Base-by-base conservation (phyloP, 2,797 vertebrate genomes). In the Melanotaenia pygmaea region DNA sequence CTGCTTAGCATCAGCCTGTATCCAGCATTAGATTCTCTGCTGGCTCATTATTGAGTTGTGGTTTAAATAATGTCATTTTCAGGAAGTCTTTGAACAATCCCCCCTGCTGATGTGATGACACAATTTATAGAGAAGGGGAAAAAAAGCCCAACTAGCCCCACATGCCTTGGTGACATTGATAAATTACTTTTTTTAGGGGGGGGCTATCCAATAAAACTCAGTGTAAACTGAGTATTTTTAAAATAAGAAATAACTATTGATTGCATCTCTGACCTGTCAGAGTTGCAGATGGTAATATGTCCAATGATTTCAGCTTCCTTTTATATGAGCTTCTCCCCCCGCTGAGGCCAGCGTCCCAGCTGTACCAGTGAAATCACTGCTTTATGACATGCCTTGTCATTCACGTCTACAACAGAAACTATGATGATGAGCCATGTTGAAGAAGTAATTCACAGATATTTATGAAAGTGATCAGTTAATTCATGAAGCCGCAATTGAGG, bases 191-290 rank as follows among this genome's bases (percentile, higher is more conserved):
- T 30, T 30, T 30, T 83, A 22, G 4, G 13, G 38, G 64, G 70
- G 65, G 1, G 70, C 57, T 58, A 61, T 67, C 87, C 89, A 85
- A 86, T 89, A 86, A 89, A 83, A 73, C 83, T 76, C 62, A 53
- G 84, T 66, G 77, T 82, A 67, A 80, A 81, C 67, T 47, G 74
- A 76, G 81, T 71, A 54, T 92, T 91, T 82, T 82, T 87, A 84
- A 88, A 90, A 74, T 83, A 74, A 91, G 81, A 89, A 91, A 88
- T 78, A 86, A 90, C 80, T 88, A 89, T 91, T 87, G 91, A 94
- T 92, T 89, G 84, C 72, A 89, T 92, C 89, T 91, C 68, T 57
- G 72, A 74, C 66, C 86, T 83, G 88, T 84, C 88, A 83, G 79
- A 74, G 66, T 77, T 73, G 71, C 64, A 67, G 80, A 81, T 82